Evolutionary conservation across 2,888 invertebrate genomes (phyloP).

Genomic region (Polietes domitor): DNA sequence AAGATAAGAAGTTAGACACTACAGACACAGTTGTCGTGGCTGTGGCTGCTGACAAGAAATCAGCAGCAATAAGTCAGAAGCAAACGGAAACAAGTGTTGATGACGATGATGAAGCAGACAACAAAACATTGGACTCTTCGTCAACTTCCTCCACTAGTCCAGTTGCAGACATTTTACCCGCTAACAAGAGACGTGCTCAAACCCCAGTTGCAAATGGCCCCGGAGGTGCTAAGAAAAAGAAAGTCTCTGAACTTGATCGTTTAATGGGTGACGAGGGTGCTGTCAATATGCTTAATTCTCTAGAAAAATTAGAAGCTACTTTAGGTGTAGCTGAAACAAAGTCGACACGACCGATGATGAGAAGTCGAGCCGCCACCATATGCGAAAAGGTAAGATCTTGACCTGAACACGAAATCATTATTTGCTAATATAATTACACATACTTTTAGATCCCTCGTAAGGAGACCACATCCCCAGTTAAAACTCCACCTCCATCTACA

Average conservation of each 20-base stretch:
- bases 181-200: constrained; percentile 73
- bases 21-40: no score
- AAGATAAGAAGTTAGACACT: constrained; percentile 66
- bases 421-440: constrained; percentile 1
- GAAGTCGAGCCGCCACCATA: constrained; percentile 75
- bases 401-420: background rate
- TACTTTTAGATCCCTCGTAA: constrained; percentile 50
- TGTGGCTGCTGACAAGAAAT: constrained; percentile 38
- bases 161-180: constrained; percentile 46
- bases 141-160: background rate
- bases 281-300: constrained; percentile 91
- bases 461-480: constrained; percentile 59
- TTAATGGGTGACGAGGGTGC: constrained; percentile 93
- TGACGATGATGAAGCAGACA: constrained; percentile 38
- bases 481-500: constrained; percentile 44
- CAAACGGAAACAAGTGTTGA: background rate
- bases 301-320: constrained; percentile 82
- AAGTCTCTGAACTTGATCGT: constrained; percentile 87
- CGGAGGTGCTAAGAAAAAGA: constrained; percentile 79
- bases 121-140: constrained; percentile 18
- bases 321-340: constrained; percentile 59
- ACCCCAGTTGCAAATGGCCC: constrained; percentile 73
- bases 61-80: background rate
- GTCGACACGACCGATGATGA: constrained; percentile 74
- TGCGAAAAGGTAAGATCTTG: constrained; percentile 71